Base-by-base conservation (phyloP, 92 coral and sea anemone species). In the Bergia sp. region DNA sequence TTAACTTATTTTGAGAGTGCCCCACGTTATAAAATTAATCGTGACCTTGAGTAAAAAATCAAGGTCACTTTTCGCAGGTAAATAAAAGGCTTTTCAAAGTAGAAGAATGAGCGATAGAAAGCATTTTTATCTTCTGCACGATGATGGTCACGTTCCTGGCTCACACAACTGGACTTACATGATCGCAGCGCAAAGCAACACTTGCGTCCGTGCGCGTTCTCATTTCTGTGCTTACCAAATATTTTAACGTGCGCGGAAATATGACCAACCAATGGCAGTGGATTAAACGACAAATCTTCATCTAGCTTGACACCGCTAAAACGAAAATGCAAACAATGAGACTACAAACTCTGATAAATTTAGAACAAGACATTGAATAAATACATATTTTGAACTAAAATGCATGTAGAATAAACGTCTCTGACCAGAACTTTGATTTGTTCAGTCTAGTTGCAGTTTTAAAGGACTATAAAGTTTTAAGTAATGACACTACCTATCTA, bases 1-100 rank as follows among this genome's bases (percentile, higher is more conserved):
- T 55, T n/a, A 5, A 13, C 16, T 21, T 23, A 29, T 84, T 84
- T 84, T 69, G 53, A 36, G 39, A 23, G n/a, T 71, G 11, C 1
- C 29, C 42, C 45, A 67, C 5, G 64, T 71, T n/a, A 42, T 44
- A 21, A 37, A 69, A 2, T 36, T 61, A 61, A 20, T 44, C 49
- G 43, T 84, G 87, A 69, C 79, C 87, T 84, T 84, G n/a, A 49
- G 45, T 11, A n/a, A 43, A 55, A 5, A 29, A 37, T 13, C 87
- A 72, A 84, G 87, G 87, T 84, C 79, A 84, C 7, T 20, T 12
- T 36, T 42, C 66, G 29, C 13, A 7, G 66, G 78, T 42, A 37
- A 44, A 69, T 84, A 71, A 84, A 44, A 69, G 73, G 67, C 79
- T 44, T 71, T 69, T 84, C 58, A 61, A 61, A 81, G 37, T 58